phyloP scores from a whole-genome alignment of 30 jellyfish, hydroid and myxozoan species.

The Hydractinia echinata region DNA sequence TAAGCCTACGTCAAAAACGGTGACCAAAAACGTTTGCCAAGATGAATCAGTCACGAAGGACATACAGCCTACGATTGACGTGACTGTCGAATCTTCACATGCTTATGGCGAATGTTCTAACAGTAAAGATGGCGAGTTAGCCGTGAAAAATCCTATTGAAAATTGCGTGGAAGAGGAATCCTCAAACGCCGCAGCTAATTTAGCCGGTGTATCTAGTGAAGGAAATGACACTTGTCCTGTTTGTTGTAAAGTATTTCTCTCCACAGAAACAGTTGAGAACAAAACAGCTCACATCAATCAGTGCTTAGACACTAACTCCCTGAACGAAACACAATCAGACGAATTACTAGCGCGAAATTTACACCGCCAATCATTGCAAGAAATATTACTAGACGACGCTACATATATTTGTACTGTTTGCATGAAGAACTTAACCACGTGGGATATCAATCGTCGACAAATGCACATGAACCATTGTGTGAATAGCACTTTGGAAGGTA shows the following conservation, averaged over 20 bases:
- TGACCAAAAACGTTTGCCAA: no score
- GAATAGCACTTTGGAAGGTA: background rate
- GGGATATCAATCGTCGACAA: background rate
- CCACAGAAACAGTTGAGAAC: background rate
- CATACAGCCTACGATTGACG: no score
- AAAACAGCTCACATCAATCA: conserved; percentile 23
- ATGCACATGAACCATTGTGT: conserved; percentile 16
- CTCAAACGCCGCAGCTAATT: no score
- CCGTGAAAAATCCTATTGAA: no score
- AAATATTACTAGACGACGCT: background rate
- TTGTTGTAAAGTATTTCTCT: background rate
- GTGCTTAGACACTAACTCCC: conserved; percentile 14
- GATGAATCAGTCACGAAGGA: no score
- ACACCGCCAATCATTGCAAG: conserved; percentile 2
- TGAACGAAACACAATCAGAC: conserved; percentile 2
- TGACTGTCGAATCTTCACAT: no score
- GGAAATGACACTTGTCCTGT: conserved; percentile 1
- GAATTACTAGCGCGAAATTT: conserved; percentile 29
- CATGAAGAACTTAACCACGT: background rate
- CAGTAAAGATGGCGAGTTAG: no score
- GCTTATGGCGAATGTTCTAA: no score
- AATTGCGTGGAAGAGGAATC: no score
- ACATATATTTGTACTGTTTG: conserved; percentile 8
- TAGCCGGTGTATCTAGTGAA: no score
- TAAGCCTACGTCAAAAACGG: no score